Percentiles rank a stretch among this genome's conserved stretches.
Evolutionary conservation across 1,140 invertebrate species (phyloP).

Genomic region (Orchestia grillus): DNA sequence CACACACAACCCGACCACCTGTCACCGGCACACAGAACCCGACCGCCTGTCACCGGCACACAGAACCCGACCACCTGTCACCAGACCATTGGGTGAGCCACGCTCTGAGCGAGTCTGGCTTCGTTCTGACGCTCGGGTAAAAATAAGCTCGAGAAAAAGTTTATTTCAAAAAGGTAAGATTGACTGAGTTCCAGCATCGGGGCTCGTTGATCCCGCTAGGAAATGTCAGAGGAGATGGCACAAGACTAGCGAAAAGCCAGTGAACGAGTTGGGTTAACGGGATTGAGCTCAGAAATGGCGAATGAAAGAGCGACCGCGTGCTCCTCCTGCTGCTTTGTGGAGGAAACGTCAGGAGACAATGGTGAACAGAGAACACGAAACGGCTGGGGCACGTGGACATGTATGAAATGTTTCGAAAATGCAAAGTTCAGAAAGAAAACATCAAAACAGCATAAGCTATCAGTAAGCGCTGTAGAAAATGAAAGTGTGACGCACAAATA

Average conservation of each 20-base stretch:
- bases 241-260: background rate
- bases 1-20: background rate
- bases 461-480: background rate
- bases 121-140: background rate
- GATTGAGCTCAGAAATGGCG: background rate
- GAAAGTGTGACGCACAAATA: background rate
- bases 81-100: background rate
- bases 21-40: background rate
- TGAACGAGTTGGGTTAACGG: background rate
- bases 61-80: background rate
- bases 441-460: background rate
- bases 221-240: background rate
- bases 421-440: background rate
- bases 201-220: background rate
- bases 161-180: background rate
- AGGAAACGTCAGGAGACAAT: background rate
- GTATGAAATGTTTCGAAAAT: background rate
- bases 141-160: background rate
- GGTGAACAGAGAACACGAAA: background rate
- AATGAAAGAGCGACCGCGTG: background rate
- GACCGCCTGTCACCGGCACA: background rate
- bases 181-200: background rate
- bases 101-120: background rate
- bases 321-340: background rate
- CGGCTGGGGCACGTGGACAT: background rate